Conservation (phyloP, 2,888 invertebrate species). For the Pinctada fucata region DNA sequence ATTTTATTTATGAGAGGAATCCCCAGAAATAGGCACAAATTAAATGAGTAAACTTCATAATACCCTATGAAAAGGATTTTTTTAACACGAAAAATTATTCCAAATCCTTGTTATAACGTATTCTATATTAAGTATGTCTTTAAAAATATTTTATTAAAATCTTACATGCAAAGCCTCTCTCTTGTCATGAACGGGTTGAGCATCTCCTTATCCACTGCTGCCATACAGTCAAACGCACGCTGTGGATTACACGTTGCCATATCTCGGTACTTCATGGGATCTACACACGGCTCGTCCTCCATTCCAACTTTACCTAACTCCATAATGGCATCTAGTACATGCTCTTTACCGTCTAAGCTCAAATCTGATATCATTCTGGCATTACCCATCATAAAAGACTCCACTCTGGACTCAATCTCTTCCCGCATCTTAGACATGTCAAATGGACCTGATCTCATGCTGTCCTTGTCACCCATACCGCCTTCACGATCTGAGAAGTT, state of each 20-base stretch:
- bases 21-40: too few relatives aligned
- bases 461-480: not conserved
- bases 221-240: slow-evolving; percentile 10
- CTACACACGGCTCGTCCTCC: slow-evolving; percentile 24
- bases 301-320: not conserved
- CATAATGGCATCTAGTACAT: slow-evolving; percentile 3
- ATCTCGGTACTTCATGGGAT: slow-evolving; percentile 11
- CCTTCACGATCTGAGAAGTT: not conserved
- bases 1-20: too few relatives aligned
- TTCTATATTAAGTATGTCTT: too few relatives aligned
- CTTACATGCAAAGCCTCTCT: slow-evolving; percentile 31
- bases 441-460: not conserved
- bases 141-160: not conserved
- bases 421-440: slow-evolving; percentile 2
- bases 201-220: slow-evolving; percentile 26
- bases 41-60: too few relatives aligned
- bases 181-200: slow-evolving; percentile 23
- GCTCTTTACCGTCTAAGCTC: not conserved
- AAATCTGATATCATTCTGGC: not conserved
- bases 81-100: too few relatives aligned
- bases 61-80: too few relatives aligned
- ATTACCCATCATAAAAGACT: not conserved
- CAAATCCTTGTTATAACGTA: too few relatives aligned
- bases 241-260: slow-evolving; percentile 20
- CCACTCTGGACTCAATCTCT: not conserved